These are phyloP conservation scores for Dusona sp. DNA, from an alignment of 2,888 invertebrate genomes.

Conservation along the genomic window DNA sequence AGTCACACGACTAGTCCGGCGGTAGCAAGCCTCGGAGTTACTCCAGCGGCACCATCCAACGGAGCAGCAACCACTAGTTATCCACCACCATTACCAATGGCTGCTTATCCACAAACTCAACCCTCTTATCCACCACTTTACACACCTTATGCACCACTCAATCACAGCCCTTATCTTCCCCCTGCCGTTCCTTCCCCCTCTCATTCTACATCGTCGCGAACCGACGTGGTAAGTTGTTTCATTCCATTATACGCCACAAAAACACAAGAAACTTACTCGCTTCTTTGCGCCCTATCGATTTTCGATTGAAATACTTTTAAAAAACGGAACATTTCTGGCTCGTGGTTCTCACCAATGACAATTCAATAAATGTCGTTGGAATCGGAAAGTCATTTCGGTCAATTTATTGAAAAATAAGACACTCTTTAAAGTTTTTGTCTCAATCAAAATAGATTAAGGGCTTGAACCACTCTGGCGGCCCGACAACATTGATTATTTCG, in stretches of 20 bases:
- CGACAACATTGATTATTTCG: no score
- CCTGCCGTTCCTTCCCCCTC: conserved; percentile 87
- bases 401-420: no score
- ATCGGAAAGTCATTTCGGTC: no score
- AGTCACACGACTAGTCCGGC: conserved; percentile 84
- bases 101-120: conserved; percentile 84
- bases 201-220: conserved; percentile 87
- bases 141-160: conserved; percentile 91
- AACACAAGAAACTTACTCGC: neutral
- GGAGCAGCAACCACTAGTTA: conserved; percentile 82
- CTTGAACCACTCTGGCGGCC: no score
- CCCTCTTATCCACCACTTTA: conserved; percentile 89
- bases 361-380: no score
- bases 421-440: no score
- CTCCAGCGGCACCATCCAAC: conserved; percentile 86
- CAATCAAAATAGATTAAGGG: no score
- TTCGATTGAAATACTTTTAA: no score
- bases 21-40: conserved; percentile 86
- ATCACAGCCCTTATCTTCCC: conserved; percentile 90
- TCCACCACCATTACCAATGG: conserved; percentile 82
- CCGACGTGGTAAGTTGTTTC: conserved; percentile 86
- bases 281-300: neutral
- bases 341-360: no score
- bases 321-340: no score
- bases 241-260: neutral